Evolutionary conservation across 1,140 invertebrate genomes (phyloP).

Genomic region (Drosophila simulans): DNA sequence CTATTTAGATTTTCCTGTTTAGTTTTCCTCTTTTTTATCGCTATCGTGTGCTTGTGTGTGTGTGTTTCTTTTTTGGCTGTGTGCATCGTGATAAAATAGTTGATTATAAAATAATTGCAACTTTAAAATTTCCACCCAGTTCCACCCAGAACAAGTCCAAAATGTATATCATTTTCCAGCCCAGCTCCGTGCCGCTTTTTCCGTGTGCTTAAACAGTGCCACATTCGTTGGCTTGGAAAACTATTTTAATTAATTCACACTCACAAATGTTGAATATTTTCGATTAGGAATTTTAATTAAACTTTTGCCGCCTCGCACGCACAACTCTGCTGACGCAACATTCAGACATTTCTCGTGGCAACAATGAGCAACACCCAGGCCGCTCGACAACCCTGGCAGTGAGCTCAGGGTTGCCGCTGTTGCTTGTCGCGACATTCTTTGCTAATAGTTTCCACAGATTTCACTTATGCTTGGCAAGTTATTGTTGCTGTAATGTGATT

Average conservation of each 20-base stretch:
- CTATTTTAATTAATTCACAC: conserved; percentile 84
- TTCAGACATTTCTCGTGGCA: conserved; percentile 10
- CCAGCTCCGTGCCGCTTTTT: not conserved
- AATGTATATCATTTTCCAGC: conserved; percentile 6
- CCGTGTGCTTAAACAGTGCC: conserved; percentile 23
- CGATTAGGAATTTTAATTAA: conserved; percentile 84
- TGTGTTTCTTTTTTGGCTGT: conserved; percentile 9
- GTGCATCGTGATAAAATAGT: not conserved
- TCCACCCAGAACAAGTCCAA: not conserved
- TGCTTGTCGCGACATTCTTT: conserved; percentile 65
- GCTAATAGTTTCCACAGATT: conserved; percentile 69
- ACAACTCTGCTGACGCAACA: conserved; percentile 37
- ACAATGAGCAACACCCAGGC: conserved; percentile 43
- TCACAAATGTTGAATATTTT: conserved; percentile 79
- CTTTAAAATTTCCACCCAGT: not conserved
- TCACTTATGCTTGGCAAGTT: conserved; percentile 35
- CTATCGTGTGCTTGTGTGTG: conserved; percentile 26
- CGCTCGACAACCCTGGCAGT: conserved; percentile 58
- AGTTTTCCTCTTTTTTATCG: conserved; percentile 24
- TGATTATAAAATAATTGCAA: not conserved
- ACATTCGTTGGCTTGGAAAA: conserved; percentile 61
- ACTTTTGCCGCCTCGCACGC: conserved; percentile 71
- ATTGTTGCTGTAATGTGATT: conserved; percentile 3
- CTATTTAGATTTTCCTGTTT: conserved; percentile 65
- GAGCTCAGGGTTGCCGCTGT: conserved; percentile 19